Evolutionary conservation across 2,888 invertebrate species (phyloP), one percentile per base, ranked within the genome.

Genomic region (Isotomurus palustris): DNA sequence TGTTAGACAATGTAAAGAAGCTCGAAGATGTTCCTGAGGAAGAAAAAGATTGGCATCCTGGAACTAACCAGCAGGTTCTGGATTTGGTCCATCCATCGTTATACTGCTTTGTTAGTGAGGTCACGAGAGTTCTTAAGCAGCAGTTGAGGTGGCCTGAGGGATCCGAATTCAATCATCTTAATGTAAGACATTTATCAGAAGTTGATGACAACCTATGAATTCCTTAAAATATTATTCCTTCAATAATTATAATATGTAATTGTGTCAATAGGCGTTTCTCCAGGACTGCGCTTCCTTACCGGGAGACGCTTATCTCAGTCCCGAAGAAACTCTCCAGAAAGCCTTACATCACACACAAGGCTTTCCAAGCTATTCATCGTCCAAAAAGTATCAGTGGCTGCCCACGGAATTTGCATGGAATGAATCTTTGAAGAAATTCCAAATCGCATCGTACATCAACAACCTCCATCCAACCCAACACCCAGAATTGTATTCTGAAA

Each of bases 31-130:
- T 55, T 10, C 48, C 55, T 5, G 49, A 48, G 4, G 19, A 6
- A 14, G 38, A 21, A 6, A 55, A 55, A 25, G 55, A 55, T 41
- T 55, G 49, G 48, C 55, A 55, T 40, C 55, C 55, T 36, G 55
- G 55, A 19, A 28, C 38, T 2, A 27, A 49, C 27, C 28, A 44
- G 3, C 48, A 36, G 21, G 49, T 55, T 28, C 12, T 55, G 36
- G 55, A 55, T 38, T 28, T 55, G 3, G 55, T 55, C 6, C 55
- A 55, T 49, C 55, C 55, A 4, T 50, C 49, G 6, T 24, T 55
- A 17, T 55, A 29, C 28, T 44, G 45, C n/a, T 48, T 38, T 3
- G 49, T 55, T 2, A 19, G 32, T 17, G 48, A 28, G n/a, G 22
- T 21, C 17, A 36, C 49, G 14, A 28, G 27, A 1, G 32, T 55